Evolutionary conservation across 1,140 invertebrate species (phyloP).

Genomic region (Drosophila cardini): DNA sequence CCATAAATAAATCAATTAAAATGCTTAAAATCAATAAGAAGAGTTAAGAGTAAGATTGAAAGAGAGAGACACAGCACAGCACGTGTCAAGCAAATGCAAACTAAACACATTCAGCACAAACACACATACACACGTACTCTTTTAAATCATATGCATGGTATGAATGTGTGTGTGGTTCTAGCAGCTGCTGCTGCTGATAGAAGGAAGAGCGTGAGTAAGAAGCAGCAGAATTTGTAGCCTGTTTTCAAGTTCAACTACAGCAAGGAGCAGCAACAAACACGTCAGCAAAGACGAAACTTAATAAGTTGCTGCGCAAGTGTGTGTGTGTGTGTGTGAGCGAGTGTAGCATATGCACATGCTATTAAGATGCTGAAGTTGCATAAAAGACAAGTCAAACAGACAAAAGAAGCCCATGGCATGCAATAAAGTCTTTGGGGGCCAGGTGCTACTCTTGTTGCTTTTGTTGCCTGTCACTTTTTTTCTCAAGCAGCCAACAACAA

Average conservation of each 20-base stretch:
- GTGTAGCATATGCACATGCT: constrained; percentile 40
- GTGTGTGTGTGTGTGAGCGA: constrained; percentile 12
- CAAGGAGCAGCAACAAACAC: constrained; percentile 23
- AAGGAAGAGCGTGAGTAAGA: no score
- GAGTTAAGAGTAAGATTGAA: constrained; percentile 3
- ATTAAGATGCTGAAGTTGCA: constrained; percentile 68
- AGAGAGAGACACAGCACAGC: background rate
- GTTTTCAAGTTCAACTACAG: constrained; percentile 54
- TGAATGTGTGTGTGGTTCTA: background rate
- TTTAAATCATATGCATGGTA: constrained; percentile 11
- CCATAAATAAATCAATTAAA: constrained; percentile 40
- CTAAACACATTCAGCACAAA: constrained; percentile 17
- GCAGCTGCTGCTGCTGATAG: no score
- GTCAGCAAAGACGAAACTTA: constrained; percentile 33
- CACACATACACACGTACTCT: background rate
- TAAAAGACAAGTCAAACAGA: constrained; percentile 50
- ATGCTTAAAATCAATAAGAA: constrained; percentile 51
- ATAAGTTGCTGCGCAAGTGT: constrained; percentile 1
- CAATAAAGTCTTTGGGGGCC: constrained; percentile 40
- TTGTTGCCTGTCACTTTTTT: constrained; percentile 7
- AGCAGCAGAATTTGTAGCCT: constrained; percentile 22
- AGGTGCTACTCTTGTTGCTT: constrained; percentile 28
- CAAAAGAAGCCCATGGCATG: constrained; percentile 52
- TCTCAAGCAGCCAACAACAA: constrained; percentile 32
- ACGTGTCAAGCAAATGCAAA: constrained; percentile 18